phyloP scores from a whole-genome alignment of 2,113 vertebrate genomes.

The Tetraodon nigroviridis region DNA sequence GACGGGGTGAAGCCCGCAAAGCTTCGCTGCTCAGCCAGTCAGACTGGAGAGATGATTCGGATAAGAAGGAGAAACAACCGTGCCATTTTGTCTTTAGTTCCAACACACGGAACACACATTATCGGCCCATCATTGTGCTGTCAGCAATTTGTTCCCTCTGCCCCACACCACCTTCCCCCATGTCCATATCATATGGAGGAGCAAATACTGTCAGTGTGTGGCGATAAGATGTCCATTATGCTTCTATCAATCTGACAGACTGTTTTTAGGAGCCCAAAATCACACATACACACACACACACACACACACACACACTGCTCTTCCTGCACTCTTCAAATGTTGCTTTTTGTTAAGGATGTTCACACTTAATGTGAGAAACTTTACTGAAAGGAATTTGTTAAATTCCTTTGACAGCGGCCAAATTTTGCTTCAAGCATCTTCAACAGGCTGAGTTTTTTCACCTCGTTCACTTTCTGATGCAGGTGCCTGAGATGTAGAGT shows the following conservation, averaged over 20 bases:
- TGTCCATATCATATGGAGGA: constrained; percentile 35
- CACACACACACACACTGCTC: constrained; percentile 62
- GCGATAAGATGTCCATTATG: constrained; percentile 43
- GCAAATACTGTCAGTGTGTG: constrained; percentile 33
- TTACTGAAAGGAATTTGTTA: too few relatives aligned
- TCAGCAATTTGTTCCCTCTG: constrained; percentile 25
- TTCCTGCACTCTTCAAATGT: too few relatives aligned
- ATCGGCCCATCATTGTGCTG: constrained; percentile 50
- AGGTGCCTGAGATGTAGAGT: too few relatives aligned
- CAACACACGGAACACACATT: constrained; percentile 33
- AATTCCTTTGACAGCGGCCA: too few relatives aligned
- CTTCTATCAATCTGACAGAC: constrained; percentile 36
- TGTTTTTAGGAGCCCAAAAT: constrained; percentile 22
- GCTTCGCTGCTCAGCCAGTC: constrained; percentile 18
- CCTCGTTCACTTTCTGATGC: too few relatives aligned
- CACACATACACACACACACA: constrained; percentile 60
- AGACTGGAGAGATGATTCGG: constrained; percentile 38
- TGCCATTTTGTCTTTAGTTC: constrained; percentile 32
- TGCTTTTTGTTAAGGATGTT: too few relatives aligned
- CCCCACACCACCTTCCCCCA: background rate
- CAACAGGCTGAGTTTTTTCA: too few relatives aligned
- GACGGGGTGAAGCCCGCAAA: constrained; percentile 14
- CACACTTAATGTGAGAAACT: too few relatives aligned
- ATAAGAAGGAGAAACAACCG: constrained; percentile 35
- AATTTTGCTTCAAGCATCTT: too few relatives aligned